Evolutionary conservation across 1,140 invertebrate species (phyloP).

Genomic region (Heliconius hewitsoni): DNA sequence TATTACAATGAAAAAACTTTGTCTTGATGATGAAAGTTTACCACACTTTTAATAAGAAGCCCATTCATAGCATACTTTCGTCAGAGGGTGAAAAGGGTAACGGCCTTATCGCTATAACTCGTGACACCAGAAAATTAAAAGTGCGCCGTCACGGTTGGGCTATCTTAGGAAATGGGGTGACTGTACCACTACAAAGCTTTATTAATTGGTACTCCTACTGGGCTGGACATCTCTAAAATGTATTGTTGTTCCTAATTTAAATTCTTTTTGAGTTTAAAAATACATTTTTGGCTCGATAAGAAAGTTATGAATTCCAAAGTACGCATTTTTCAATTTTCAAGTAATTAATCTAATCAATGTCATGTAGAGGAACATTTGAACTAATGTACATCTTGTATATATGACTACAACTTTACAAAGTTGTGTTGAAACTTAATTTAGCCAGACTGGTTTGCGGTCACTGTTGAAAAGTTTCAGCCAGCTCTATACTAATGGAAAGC

Average conservation of each 20-base stretch:
- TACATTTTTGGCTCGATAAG: background rate
- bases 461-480: conserved; percentile 53
- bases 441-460: conserved; percentile 50
- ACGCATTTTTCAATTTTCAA: background rate
- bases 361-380: conserved; percentile 19
- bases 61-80: conserved; percentile 74
- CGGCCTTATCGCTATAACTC: conserved; percentile 73
- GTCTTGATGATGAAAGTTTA: conserved; percentile 70
- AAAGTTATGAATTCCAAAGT: background rate
- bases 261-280: background rate
- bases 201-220: conserved; percentile 69
- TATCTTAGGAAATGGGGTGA: conserved; percentile 75
- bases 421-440: conserved; percentile 56
- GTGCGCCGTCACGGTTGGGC: conserved; percentile 68
- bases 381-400: conserved; percentile 37
- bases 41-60: conserved; percentile 73
- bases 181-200: conserved; percentile 67
- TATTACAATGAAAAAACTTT: conserved; percentile 60
- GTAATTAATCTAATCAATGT: background rate
- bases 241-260: conserved; percentile 1
- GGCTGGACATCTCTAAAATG: conserved; percentile 40
- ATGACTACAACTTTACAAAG: conserved; percentile 35
- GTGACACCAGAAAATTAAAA: conserved; percentile 79
- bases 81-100: conserved; percentile 58
- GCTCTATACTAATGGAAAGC: conserved; percentile 45